Evolutionary conservation across 2,888 invertebrate genomes (phyloP).

Genomic region (Pristionchus japonicus): DNA sequence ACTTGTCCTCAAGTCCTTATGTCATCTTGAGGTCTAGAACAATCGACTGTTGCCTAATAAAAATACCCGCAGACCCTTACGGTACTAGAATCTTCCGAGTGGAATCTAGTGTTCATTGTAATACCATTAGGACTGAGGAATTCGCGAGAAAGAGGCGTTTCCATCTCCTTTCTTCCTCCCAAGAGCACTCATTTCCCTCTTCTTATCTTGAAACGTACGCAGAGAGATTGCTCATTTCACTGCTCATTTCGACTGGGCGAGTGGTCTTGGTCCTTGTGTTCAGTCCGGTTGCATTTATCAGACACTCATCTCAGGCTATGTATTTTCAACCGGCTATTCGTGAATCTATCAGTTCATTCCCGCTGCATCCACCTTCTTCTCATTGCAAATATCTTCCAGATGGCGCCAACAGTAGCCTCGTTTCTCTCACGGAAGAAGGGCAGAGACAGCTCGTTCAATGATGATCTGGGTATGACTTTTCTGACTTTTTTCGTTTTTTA

Average conservation of each 20-base stretch:
- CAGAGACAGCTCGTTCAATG: constrained; percentile 12
- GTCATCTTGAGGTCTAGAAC: not conserved
- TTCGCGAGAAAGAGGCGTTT: not conserved
- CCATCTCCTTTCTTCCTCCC: not conserved
- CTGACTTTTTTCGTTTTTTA: not conserved
- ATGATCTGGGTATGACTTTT: not conserved
- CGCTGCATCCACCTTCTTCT: too few relatives aligned
- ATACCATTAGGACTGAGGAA: not conserved
- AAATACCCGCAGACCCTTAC: not conserved
- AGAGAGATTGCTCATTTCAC: not conserved
- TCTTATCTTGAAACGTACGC: not conserved
- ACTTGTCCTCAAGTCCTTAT: not conserved
- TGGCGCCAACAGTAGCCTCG: constrained; percentile 1
- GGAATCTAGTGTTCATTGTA: constrained; percentile 6
- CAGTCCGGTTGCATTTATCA: too few relatives aligned
- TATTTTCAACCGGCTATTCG: too few relatives aligned
- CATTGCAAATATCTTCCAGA: not conserved
- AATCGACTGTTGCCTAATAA: not conserved
- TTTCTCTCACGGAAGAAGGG: not conserved
- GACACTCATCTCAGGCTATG: too few relatives aligned
- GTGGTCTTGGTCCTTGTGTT: not conserved
- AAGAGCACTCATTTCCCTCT: constrained; percentile 19
- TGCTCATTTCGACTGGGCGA: not conserved
- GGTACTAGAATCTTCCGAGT: not conserved
- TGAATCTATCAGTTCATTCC: too few relatives aligned